These are phyloP conservation scores for Drosophila orena DNA, from an alignment of 1,140 invertebrate genomes.

Conservation along the genomic window DNA sequence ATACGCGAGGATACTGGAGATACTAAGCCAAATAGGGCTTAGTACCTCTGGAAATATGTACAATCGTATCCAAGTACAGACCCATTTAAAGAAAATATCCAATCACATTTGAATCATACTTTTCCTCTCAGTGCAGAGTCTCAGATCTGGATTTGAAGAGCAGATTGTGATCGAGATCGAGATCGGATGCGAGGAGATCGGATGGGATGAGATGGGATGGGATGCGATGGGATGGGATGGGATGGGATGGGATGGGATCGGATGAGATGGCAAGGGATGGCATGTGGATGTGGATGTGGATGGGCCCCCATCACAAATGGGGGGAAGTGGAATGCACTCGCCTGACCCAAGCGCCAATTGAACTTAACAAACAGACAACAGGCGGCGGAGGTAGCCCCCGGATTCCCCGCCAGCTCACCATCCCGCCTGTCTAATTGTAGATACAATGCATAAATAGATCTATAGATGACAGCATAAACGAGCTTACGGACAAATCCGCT, in stretches of 20 bases:
- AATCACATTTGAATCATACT: background rate
- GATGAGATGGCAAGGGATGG: no score
- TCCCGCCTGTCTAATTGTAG: constrained; percentile 67
- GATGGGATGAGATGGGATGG: no score
- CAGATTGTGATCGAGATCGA: background rate
- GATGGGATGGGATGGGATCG: no score
- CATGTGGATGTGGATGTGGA: no score
- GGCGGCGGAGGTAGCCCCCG: constrained; percentile 8
- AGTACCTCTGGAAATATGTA: no score
- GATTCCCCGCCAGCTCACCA: constrained; percentile 6
- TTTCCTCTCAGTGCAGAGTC: background rate
- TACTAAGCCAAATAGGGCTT: no score
- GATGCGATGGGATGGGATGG: no score
- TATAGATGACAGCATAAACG: constrained; percentile 44
- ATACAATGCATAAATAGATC: constrained; percentile 74
- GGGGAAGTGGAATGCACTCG: constrained; percentile 77
- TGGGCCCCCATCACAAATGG: constrained; percentile 18
- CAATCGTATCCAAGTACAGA: background rate
- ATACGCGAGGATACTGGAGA: no score
- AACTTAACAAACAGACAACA: constrained; percentile 78
- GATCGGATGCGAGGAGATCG: background rate
- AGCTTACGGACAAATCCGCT: constrained; percentile 19
- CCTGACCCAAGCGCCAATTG: constrained; percentile 80
- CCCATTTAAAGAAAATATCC: background rate
- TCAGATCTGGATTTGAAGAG: background rate